Evolutionary conservation across 2,113 vertebrate species (phyloP).

Genomic region (Platichthys stellatus): DNA sequence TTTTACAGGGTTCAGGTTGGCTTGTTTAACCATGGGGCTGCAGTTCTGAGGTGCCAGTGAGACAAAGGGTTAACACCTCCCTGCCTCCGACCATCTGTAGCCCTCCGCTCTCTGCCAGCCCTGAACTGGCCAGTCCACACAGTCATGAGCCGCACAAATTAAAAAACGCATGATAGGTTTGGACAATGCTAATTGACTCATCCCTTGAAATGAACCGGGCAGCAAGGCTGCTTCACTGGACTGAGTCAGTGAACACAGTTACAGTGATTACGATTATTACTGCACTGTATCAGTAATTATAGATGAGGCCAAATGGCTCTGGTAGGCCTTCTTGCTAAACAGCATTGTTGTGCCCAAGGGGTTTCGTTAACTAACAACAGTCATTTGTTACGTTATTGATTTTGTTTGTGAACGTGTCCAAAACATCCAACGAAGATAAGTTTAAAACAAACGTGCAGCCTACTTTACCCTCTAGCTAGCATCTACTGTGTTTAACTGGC

Average conservation of each 20-base stretch:
- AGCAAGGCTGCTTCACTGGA: conserved; percentile 46
- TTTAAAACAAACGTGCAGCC: background rate
- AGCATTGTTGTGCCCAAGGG: background rate
- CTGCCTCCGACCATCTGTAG: conserved; percentile 61
- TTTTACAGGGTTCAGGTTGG: background rate
- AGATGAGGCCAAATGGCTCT: conserved; percentile 7
- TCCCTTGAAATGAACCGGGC: conserved; percentile 49
- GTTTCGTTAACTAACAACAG: background rate
- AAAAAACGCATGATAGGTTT: conserved; percentile 48
- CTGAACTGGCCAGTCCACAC: conserved; percentile 33
- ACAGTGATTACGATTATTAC: conserved; percentile 25
- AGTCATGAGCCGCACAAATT: conserved; percentile 44
- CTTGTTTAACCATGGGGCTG: background rate
- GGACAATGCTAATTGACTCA: conserved; percentile 59
- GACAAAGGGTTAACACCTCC: conserved; percentile 71
- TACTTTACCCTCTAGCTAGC: background rate
- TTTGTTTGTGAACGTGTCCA: background rate
- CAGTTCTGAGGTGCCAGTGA: conserved; percentile 49
- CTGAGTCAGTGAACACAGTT: conserved; percentile 47
- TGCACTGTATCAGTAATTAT: conserved; percentile 8
- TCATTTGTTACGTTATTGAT: conserved; percentile 3
- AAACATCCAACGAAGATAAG: conserved; percentile 1
- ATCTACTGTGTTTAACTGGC: background rate
- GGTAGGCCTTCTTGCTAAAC: background rate
- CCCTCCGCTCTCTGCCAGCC: conserved; percentile 1